A percentile compares a stretch with the other conserved stretches of the same genome.
Conservation (phyloP, 2,888 invertebrate species). For the Lymantria dispar region DNA sequence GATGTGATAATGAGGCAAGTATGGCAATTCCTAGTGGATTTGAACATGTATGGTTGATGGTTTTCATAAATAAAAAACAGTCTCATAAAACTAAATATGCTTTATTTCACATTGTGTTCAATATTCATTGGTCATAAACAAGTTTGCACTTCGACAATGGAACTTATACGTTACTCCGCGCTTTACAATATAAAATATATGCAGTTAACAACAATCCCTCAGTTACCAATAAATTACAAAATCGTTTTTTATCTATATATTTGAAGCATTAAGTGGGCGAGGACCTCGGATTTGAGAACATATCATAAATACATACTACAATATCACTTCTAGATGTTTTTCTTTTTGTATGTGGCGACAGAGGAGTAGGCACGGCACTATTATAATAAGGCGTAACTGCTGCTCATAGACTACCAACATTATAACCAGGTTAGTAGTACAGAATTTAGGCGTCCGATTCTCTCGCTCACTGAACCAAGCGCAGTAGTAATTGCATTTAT, state of each 20-base stretch:
- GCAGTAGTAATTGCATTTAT: too few species aligned
- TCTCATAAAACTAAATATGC: conserved; percentile 76
- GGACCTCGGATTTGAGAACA: conserved; percentile 4
- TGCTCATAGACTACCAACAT: too few species aligned
- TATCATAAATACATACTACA: too few species aligned
- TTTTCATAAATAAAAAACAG: conserved; percentile 37
- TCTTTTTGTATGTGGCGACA: too few species aligned
- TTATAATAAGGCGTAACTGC: too few species aligned
- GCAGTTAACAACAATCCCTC: conserved; percentile 70
- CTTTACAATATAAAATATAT: conserved; percentile 75
- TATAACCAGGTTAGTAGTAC: too few species aligned
- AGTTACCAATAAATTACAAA: conserved; percentile 55
- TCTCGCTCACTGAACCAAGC: too few species aligned
- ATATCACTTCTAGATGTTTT: too few species aligned
- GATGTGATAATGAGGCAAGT: too few species aligned
- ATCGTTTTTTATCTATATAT: conserved; percentile 33
- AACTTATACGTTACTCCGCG: conserved; percentile 51
- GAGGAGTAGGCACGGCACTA: too few species aligned
- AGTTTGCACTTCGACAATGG: conserved; percentile 65
- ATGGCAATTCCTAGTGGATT: too few species aligned
- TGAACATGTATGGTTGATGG: conserved; percentile 3
- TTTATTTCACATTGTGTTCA: conserved; percentile 79
- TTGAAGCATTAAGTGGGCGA: conserved; percentile 24
- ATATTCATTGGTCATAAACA: conserved; percentile 76
- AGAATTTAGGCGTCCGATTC: too few species aligned